Evolutionary conservation across 2,113 vertebrate species (phyloP), one percentile per base, ranked within the genome.

Genomic region (Chamaetylas fuelleborni): DNA sequence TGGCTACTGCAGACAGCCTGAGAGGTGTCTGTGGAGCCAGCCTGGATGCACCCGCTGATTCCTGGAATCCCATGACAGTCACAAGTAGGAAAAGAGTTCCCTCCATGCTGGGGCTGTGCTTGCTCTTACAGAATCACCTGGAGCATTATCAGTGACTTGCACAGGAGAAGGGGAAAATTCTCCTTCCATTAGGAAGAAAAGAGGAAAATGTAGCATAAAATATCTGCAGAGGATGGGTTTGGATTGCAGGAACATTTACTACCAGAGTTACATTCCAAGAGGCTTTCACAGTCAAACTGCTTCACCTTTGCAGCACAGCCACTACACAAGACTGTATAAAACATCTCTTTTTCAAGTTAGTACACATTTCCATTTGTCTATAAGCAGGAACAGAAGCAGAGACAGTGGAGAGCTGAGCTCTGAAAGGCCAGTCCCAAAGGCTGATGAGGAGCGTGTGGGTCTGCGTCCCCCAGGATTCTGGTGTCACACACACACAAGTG

Each of bases 31-130:
- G 16, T 25, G 17, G 70, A 74, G 29, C 18, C 29, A 47, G 1
- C 6, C 2, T 31, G 38, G 40, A 13, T 18, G 34, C 15, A 36
- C 3, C 14, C 36, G 34, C 9, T 0, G 0, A 25, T 15, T 56
- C 42, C 47, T 16, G 8, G 6, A 42, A 74, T 24, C 5, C 7
- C 7, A 26, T 5, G 28, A 69, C 22, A 6, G 9, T 14, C 23
- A 19, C 6, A 42, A 64, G 60, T 2, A 11, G 16, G 28, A 66
- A 62, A 42, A 51, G 16, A 42, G 14, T 3, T 64, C 14, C 26
- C 14, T 3, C 20, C 18, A 26, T 18, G 26, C 12, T 33, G 67
- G 15, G 33, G 11, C 15, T 65, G 36, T 14, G 7, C 9, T 45
- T 54, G 26, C 45, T 29, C 38, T 19, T 47, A 34, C 3, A 33